phyloP scores from a whole-genome alignment of 2,113 vertebrate species.

The Thunnus maccoyii region DNA sequence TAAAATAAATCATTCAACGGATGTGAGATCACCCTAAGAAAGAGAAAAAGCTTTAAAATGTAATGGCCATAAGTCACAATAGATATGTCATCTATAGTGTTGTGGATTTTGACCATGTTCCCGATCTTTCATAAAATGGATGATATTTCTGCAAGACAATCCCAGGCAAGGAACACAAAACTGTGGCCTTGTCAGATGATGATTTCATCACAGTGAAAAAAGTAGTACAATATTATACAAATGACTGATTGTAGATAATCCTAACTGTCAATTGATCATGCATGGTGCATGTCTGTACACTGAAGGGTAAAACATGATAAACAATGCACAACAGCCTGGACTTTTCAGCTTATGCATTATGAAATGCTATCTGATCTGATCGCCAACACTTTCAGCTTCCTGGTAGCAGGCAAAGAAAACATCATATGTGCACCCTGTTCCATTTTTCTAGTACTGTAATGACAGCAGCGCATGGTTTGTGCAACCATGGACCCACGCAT shows the following conservation, averaged over 20 bases:
- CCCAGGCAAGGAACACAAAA: neutral
- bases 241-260: no score
- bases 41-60: conserved; percentile 50
- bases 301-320: neutral
- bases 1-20: conserved; percentile 58
- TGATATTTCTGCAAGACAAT: conserved; percentile 39
- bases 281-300: neutral
- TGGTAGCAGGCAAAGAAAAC: conserved; percentile 9
- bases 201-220: conserved; percentile 4
- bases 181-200: conserved; percentile 6
- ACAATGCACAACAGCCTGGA: neutral
- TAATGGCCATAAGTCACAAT: conserved; percentile 49
- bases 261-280: no score
- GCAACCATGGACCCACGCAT: neutral
- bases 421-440: conserved; percentile 9
- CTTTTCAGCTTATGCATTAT: neutral
- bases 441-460: neutral
- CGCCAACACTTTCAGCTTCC: neutral
- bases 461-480: conserved; percentile 10
- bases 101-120: conserved; percentile 42
- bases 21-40: conserved; percentile 57
- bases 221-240: neutral
- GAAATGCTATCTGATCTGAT: neutral
- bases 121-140: conserved; percentile 46
- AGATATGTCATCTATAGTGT: conserved; percentile 55